Evolutionary conservation across 2,113 vertebrate species (phyloP), one percentile per base, ranked within the genome.

Genomic region (Montifringilla adamsi): DNA sequence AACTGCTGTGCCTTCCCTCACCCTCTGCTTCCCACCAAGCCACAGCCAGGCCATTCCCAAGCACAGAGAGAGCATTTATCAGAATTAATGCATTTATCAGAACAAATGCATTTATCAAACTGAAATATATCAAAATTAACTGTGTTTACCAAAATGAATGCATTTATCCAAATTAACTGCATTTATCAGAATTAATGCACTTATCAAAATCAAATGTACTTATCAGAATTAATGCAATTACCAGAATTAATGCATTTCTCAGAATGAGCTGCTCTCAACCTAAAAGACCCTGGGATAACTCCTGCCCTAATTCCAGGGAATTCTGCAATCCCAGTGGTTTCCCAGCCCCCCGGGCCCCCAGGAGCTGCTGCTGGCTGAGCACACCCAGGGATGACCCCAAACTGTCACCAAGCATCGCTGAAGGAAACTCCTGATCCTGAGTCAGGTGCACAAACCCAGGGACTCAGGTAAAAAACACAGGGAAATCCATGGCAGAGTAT

Each of bases 391-490:
- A 19, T 50, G 72, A 58, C 35, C 44, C 62, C 52, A 31, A 43
- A 50, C 13, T 58, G 52, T 35, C 83, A 76, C 43, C 70, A 75
- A 2, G 19, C 24, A 30, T 7, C 0, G 2, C 23, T n/a, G 10
- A 43, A 58, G 44, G 43, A 31, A 58, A 7, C 26, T n/a, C 83
- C 52, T 58, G 62, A 15, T 35, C 35, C 70, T 5, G 16, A 49
- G 24, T 3, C 60, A 31, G 52, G 49, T 6, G n/a, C 49, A 84
- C 50, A 74, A n/a, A 64, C 21, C 28, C 41, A 28, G 22, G 7
- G 18, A 27, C 8, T 55, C 27, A 2, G 0, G 49, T 23, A 3
- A 28, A 39, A 55, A 24, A 2, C 35, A 49, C 1, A 0, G 56
- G 35, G 60, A 43, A 75, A 66, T 58, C 17, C 35, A 49, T 2